These are phyloP conservation scores for Pantelozetes paolii DNA, from an alignment of 2,888 invertebrate species.

Conservation along the genomic window DNA sequence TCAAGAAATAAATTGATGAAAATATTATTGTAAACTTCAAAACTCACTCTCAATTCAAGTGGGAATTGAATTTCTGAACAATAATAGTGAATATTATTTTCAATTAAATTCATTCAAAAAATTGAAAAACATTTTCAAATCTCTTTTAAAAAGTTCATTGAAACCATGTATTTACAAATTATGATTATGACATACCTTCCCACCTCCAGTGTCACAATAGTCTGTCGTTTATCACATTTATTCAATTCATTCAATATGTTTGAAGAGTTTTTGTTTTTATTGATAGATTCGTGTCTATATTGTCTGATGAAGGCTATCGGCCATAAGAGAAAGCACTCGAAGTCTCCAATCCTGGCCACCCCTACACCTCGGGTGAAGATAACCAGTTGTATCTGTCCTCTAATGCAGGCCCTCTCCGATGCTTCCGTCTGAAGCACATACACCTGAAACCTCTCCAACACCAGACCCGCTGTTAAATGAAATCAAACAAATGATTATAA, in stretches of 20 bases:
- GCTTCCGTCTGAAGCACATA: slow-evolving; percentile 44
- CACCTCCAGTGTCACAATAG: slow-evolving; percentile 45
- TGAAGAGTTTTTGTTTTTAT: background rate
- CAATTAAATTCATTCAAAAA: too few species aligned
- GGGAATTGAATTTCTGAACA: too few species aligned
- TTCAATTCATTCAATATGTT: slow-evolving; percentile 30
- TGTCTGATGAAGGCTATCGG: slow-evolving; percentile 46
- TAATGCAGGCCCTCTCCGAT: slow-evolving; percentile 44
- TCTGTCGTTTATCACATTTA: slow-evolving; percentile 29
- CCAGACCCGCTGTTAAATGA: slow-evolving; percentile 43
- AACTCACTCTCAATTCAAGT: too few species aligned
- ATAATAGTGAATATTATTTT: too few species aligned
- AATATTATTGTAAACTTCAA: too few species aligned
- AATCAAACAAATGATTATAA: too few species aligned
- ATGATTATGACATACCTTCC: slow-evolving; percentile 44
- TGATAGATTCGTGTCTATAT: slow-evolving; percentile 44
- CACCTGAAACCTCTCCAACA: slow-evolving; percentile 44
- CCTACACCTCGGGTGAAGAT: slow-evolving; percentile 46
- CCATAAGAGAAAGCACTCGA: slow-evolving; percentile 45
- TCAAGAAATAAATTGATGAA: too few species aligned
- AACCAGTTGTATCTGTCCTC: slow-evolving; percentile 44
- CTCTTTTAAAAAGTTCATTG: too few species aligned
- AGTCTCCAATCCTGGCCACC: slow-evolving; percentile 44
- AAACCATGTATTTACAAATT: too few species aligned
- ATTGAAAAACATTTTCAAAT: too few species aligned